Evolutionary conservation across 1,140 invertebrate species (phyloP).

Genomic region (Heterodera schachtii): DNA sequence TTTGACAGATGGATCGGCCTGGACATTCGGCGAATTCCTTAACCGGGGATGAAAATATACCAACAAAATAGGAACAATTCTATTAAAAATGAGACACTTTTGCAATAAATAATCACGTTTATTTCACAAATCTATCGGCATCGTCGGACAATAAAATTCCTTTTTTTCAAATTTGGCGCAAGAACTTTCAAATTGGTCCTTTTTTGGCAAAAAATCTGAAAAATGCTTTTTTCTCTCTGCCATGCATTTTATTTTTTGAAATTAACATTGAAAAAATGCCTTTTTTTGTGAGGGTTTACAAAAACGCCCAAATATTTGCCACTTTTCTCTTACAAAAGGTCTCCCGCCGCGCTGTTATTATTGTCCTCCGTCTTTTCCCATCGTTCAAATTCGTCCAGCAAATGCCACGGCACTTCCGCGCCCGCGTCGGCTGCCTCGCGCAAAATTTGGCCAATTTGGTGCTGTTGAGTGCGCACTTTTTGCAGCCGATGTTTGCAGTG

Average conservation of each 20-base stretch:
- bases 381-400: slow-evolving; percentile 4
- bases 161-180: no score
- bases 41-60: no score
- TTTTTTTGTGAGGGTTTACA: no score
- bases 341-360: background rate
- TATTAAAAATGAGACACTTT: no score
- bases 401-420: slow-evolving; percentile 1
- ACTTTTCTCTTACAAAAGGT: background rate
- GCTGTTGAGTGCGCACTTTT: slow-evolving; percentile 30
- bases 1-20: slow-evolving; percentile 15
- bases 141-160: no score
- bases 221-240: no score
- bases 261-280: no score
- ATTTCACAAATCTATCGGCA: no score
- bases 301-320: background rate
- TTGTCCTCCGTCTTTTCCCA: background rate
- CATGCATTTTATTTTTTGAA: no score
- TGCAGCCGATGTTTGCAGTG: slow-evolving; percentile 26
- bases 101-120: background rate
- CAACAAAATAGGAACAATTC: no score
- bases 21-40: background rate
- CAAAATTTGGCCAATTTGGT: slow-evolving; percentile 40
- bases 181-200: no score
- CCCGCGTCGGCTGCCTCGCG: slow-evolving; percentile 24
- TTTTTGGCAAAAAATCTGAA: no score